A percentile compares a stretch with the other conserved stretches of the same genome.
These are phyloP conservation scores for Lasiurus borealis DNA, from an alignment of 2,113 vertebrate genomes.

Conservation along the genomic window DNA sequence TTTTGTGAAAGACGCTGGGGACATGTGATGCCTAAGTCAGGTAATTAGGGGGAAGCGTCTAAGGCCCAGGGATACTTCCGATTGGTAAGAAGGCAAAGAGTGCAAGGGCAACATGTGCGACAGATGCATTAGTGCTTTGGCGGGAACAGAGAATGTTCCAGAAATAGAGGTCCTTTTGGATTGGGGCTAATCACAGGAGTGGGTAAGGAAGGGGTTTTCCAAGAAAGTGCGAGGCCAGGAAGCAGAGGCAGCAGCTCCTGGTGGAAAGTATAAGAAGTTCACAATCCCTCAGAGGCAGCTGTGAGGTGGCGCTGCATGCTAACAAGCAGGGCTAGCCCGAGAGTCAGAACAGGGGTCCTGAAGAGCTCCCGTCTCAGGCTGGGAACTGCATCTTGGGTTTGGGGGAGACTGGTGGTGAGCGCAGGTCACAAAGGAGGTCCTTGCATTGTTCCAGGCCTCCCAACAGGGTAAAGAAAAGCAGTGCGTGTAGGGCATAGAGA, in stretches of 20 bases:
- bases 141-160: neutral
- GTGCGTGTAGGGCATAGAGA: neutral
- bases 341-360: neutral
- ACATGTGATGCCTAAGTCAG: neutral
- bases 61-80: neutral
- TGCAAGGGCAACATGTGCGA: neutral
- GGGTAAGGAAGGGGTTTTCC: neutral
- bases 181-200: neutral
- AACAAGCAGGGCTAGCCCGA: neutral
- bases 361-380: neutral
- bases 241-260: neutral
- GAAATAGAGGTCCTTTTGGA: slow-evolving; percentile 11
- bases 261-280: neutral
- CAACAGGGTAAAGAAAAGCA: neutral
- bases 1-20: neutral
- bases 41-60: neutral
- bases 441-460: neutral
- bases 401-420: neutral
- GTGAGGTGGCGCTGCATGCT: neutral
- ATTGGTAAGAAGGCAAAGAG: neutral
- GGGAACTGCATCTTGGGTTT: neutral
- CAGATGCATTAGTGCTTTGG: neutral
- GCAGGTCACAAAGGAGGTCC: neutral
- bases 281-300: neutral
- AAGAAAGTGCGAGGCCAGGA: neutral